phyloP scores from a whole-genome alignment of 2,113 vertebrate species.

The Nerophis lumbriciformis region DNA sequence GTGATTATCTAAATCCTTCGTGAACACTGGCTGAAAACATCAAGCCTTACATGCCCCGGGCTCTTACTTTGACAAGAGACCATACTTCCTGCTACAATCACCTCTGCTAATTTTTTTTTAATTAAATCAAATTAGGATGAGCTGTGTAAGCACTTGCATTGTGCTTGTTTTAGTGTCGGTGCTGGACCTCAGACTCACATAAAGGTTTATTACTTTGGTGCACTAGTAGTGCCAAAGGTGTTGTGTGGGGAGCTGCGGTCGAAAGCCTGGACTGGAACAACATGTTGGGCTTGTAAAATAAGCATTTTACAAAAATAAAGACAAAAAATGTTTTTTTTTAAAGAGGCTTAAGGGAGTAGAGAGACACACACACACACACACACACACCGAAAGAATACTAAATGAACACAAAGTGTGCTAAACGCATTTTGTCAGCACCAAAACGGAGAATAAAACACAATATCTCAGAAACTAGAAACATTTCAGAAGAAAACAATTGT shows the following conservation, averaged over 20 bases:
- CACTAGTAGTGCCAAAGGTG: slow-evolving; percentile 28
- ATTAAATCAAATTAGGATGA: slow-evolving; percentile 50
- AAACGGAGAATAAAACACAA: no score
- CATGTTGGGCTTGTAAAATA: slow-evolving; percentile 9
- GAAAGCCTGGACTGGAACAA: slow-evolving; percentile 19
- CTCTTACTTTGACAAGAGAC: slow-evolving; percentile 31
- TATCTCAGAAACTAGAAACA: no score
- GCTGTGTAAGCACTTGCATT: slow-evolving; percentile 42
- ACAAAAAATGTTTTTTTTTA: slow-evolving; percentile 5
- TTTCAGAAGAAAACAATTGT: no score
- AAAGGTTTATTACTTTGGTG: slow-evolving; percentile 48
- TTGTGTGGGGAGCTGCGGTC: slow-evolving; percentile 17
- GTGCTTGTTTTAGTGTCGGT: slow-evolving; percentile 23
- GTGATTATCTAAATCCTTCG: neutral
- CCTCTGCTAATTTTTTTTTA: slow-evolving; percentile 21
- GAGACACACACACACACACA: neutral
- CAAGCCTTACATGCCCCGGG: slow-evolving; percentile 16
- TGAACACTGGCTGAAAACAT: neutral
- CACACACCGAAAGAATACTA: no score
- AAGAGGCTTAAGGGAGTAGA: neutral
- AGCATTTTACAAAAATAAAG: neutral
- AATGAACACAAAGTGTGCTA: no score
- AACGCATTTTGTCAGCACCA: no score
- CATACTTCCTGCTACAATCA: slow-evolving; percentile 16
- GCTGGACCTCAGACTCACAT: slow-evolving; percentile 57